These are phyloP conservation scores for Drosophila melanocephala DNA, from an alignment of 2,888 invertebrate genomes.

Conservation along the genomic window DNA sequence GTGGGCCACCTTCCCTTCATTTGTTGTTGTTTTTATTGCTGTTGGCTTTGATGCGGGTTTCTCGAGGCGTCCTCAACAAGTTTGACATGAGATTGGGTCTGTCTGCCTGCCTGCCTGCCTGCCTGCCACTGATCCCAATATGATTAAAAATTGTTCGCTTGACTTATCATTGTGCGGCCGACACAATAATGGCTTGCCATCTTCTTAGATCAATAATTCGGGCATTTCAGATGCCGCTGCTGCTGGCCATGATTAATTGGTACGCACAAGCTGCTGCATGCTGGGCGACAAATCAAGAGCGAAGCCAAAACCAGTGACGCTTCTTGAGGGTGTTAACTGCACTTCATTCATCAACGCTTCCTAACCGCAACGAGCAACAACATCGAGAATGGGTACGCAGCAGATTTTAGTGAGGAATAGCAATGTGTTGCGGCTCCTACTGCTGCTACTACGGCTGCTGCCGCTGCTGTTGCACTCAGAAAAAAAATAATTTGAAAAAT, in stretches of 20 bases:
- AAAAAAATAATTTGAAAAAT: not conserved
- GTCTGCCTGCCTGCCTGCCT: not conserved
- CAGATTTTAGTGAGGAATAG: not conserved
- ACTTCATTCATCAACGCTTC: conserved; percentile 81
- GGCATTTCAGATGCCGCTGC: conserved; percentile 5
- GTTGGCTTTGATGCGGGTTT: conserved; percentile 53
- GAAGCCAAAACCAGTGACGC: conserved; percentile 45
- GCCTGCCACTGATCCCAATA: conserved; percentile 64
- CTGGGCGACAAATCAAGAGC: conserved; percentile 58
- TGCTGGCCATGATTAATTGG: conserved; percentile 74
- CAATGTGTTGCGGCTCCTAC: not conserved
- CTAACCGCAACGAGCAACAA: conserved; percentile 66
- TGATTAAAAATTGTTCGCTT: conserved; percentile 75
- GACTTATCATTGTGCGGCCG: conserved; percentile 60
- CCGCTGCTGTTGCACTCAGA: conserved; percentile 12
- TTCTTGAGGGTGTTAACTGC: conserved; percentile 77
- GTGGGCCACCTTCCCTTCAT: conserved; percentile 4
- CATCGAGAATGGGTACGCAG: conserved; percentile 6
- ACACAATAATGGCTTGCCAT: conserved; percentile 36
- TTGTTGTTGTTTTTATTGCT: conserved; percentile 3
- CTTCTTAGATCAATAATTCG: conserved; percentile 4
- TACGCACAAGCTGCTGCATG: conserved; percentile 44
- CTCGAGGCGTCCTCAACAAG: conserved; percentile 64
- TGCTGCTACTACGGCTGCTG: conserved; percentile 15
- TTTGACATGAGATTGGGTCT: conserved; percentile 60